A percentile compares a stretch with the other conserved stretches of the same genome.
Evolutionary conservation across 64 coral and sea anemone species (phyloP).

Genomic region (Montipora efflorescens): DNA sequence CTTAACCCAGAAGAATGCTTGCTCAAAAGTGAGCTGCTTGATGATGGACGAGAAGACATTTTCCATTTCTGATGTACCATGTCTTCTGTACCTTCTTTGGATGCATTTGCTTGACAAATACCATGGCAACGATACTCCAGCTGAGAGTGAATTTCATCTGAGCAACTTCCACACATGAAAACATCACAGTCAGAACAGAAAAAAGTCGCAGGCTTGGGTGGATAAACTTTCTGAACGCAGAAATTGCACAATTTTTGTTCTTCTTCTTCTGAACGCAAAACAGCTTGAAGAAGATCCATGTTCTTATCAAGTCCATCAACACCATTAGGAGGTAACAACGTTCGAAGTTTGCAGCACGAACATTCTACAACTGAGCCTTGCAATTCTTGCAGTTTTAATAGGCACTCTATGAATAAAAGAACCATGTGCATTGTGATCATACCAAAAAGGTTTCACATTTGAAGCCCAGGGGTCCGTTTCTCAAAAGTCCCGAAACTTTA

Average conservation of each 20-base stretch:
- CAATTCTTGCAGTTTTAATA: conserved; percentile 86
- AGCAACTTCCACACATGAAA: conserved; percentile 88
- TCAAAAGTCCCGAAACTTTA: too few relatives aligned
- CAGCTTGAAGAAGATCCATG: conserved; percentile 79
- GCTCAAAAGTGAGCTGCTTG: conserved; percentile 35
- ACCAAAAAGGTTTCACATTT: too few relatives aligned
- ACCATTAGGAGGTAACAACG: conserved; percentile 78
- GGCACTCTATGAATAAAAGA: conserved; percentile 70
- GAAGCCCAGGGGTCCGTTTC: too few relatives aligned
- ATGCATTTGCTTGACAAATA: conserved; percentile 74
- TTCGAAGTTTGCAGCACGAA: conserved; percentile 91
- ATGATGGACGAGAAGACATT: conserved; percentile 47
- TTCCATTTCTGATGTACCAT: not conserved
- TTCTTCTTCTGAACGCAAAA: conserved; percentile 77
- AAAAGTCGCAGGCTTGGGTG: conserved; percentile 86
- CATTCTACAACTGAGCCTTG: conserved; percentile 97
- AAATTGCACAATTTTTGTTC: conserved; percentile 94
- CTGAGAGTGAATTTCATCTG: conserved; percentile 93
- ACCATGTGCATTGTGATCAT: not conserved
- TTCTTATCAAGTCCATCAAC: conserved; percentile 86
- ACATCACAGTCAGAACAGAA: conserved; percentile 91
- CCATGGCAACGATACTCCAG: conserved; percentile 93
- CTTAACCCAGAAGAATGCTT: conserved; percentile 7
- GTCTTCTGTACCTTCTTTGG: not conserved
- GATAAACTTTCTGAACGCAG: conserved; percentile 91